Conservation (phyloP, 2,113 vertebrate species). For the Grammomys surdaster region DNA sequence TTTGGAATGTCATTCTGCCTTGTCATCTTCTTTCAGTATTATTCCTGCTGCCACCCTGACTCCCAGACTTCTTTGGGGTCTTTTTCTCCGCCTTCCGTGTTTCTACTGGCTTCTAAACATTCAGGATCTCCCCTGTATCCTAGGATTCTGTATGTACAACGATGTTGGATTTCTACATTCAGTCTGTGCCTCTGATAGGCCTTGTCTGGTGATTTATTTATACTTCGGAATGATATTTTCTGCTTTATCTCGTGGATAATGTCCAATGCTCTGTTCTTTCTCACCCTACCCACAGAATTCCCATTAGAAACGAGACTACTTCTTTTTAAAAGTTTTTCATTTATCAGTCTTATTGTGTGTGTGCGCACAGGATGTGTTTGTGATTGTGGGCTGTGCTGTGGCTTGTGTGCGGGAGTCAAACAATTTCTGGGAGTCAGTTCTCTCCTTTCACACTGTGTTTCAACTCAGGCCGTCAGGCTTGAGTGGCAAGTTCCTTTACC, state of each 20-base stretch:
- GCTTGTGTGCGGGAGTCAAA: neutral
- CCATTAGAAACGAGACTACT: neutral
- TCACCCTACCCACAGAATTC: neutral
- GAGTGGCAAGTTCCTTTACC: neutral
- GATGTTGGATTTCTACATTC: neutral
- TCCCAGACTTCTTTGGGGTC: neutral
- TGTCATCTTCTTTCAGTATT: neutral
- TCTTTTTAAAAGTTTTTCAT: neutral
- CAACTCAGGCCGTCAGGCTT: neutral
- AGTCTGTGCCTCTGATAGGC: too few relatives aligned
- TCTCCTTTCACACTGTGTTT: neutral
- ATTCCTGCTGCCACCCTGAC: neutral
- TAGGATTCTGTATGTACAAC: neutral
- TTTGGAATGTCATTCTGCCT: neutral
- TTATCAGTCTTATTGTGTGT: neutral
- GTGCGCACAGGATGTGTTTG: neutral
- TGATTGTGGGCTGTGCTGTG: neutral
- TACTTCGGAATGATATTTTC: neutral
- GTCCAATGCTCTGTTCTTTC: neutral
- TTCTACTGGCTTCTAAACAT: neutral
- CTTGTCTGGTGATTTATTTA: neutral
- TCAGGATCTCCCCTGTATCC: neutral
- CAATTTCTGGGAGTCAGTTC: neutral
- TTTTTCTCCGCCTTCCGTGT: neutral
- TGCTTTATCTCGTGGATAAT: neutral